Base-by-base conservation (phyloP, 2,797 vertebrate species). In the Rhabdomys pumilio region DNA sequence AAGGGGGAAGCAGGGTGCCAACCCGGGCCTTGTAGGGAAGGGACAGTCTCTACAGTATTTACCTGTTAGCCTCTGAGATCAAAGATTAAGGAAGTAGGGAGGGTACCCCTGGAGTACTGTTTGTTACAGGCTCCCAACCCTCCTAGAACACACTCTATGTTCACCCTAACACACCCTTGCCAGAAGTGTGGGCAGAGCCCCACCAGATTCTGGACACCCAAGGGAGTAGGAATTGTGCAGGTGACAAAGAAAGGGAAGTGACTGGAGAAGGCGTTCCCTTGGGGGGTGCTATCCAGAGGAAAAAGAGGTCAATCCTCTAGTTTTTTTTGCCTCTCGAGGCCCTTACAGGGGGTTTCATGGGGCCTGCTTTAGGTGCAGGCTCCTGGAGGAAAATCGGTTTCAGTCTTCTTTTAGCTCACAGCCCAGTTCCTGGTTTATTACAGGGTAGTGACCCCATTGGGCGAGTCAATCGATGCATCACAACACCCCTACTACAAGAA, bases 231-330 rank as follows among this genome's bases (percentile, higher is more conserved):
- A 92, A 41, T 14, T 47, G 44, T 65, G 57, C 89, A 92, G 61
- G 75, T 95, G 96, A 94, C 77, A 34, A 2, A 67, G 3, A 26
- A n/a, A 85, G 20, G 57, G 85, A 90, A 59, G 57, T 53, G 75
- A 75, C 87, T 80, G 8, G 44, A 82, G 85, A 90, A 94, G 72
- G 38, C 88, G 81, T 47, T 76, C 79, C 79, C 87, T 75, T 61
- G 95, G 95, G 90, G 94, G 79, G 84, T 91, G 73, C 77, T 29
- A 34, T 38, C 72, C 83, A 92, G 47, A 81, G 24, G 79, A 94
- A n/a, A 91, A 2, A 85, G 75, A 96, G 84, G 90, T 93, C 94
- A 84, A 87, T 38, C 31, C 84, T 67, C 81, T 6, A 57, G 94
- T 67, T 57, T 69, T 69, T 82, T 89, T 65, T 65, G 73, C 50